Evolutionary conservation across 2,113 vertebrate species (phyloP).

Genomic region (Chionomys nivalis): DNA sequence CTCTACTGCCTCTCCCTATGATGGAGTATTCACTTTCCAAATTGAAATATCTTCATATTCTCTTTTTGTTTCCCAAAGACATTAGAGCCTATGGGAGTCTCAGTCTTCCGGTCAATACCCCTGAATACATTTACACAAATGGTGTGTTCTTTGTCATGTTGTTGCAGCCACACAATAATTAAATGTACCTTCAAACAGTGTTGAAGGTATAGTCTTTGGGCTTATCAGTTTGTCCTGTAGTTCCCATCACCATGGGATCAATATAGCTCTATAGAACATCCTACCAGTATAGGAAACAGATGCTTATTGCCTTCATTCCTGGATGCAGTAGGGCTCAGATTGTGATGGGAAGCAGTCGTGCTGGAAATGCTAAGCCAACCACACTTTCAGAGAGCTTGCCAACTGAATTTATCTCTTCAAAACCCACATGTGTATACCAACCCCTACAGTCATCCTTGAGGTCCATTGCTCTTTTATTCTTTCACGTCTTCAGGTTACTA

Average conservation of each 20-base stretch:
- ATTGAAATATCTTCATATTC: constrained; percentile 29
- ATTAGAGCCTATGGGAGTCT: constrained; percentile 60
- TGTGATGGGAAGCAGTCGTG: constrained; percentile 59
- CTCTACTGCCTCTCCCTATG: rapidly evolving
- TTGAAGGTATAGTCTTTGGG: constrained; percentile 75
- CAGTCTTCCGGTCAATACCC: constrained; percentile 53
- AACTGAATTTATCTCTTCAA: constrained; percentile 77
- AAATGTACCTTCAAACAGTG: constrained; percentile 78
- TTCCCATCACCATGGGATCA: constrained; percentile 77
- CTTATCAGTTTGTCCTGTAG: constrained; percentile 78
- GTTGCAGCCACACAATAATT: constrained; percentile 77
- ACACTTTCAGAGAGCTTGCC: constrained; percentile 69
- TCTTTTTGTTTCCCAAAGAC: constrained; percentile 45
- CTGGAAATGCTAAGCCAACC: constrained; percentile 78
- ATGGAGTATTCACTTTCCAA: constrained; percentile 21
- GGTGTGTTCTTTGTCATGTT: constrained; percentile 39
- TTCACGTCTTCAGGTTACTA: constrained; percentile 69
- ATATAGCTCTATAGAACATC: constrained; percentile 82
- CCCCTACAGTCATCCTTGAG: constrained; percentile 46
- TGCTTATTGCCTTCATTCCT: constrained; percentile 67
- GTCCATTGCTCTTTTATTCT: not conserved
- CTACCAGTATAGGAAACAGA: constrained; percentile 82
- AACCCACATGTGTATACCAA: constrained; percentile 45
- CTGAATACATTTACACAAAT: constrained; percentile 69
- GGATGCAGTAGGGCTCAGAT: constrained; percentile 63